Conservation (phyloP, 2,113 vertebrate species). For the Ailuropoda melanoleuca region DNA sequence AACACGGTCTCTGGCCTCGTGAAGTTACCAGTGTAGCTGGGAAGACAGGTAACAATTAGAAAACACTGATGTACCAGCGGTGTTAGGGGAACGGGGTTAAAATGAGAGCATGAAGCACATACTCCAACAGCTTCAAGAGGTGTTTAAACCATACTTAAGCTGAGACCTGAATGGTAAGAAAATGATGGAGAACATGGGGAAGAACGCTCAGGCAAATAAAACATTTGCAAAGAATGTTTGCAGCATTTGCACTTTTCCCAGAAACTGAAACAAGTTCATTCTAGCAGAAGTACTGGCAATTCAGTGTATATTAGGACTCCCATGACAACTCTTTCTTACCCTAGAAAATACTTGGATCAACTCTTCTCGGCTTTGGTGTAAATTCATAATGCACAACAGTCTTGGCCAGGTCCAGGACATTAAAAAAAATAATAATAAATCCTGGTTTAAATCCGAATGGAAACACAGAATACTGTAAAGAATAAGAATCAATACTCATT, state of each 20-base stretch:
- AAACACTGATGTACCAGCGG: not conserved
- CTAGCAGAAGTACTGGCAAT: not conserved
- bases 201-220: not conserved
- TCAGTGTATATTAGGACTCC: not conserved
- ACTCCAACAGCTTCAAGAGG: not conserved
- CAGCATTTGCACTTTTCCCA: not conserved
- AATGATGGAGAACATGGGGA: not conserved
- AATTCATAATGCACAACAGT: not conserved
- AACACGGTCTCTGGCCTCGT: not conserved
- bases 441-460: slow-evolving; percentile 34
- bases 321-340: not conserved
- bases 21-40: not conserved
- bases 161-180: not conserved
- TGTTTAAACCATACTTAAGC: not conserved
- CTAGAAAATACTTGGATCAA: slow-evolving; percentile 22
- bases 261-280: slow-evolving; percentile 19
- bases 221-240: not conserved
- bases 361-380: slow-evolving; percentile 22
- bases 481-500: not conserved
- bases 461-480: slow-evolving; percentile 22
- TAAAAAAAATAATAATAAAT: not conserved
- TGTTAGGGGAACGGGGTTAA: not conserved
- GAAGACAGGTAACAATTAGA: not conserved
- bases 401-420: not conserved
- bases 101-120: not conserved